A percentile compares a stretch with the other conserved stretches of the same genome.
Evolutionary conservation across 2,113 vertebrate species (phyloP).

Genomic region (Stegastes partitus): DNA sequence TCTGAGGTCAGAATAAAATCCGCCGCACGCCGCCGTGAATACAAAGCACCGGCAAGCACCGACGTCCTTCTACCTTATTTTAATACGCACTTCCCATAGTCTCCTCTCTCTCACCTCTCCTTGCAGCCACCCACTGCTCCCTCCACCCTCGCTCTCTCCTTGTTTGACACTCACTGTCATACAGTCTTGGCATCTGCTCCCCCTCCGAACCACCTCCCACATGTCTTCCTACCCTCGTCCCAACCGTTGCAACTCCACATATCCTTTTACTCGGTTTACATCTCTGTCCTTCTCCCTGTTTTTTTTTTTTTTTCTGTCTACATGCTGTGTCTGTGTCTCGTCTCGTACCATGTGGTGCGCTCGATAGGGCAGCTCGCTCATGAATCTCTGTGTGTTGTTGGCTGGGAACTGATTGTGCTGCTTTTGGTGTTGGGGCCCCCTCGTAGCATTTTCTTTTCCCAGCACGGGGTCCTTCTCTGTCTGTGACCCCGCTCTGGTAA

Average conservation of each 20-base stretch:
- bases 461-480: constrained; percentile 10
- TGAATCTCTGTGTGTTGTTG: constrained; percentile 54
- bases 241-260: constrained; percentile 46
- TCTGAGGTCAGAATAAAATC: constrained; percentile 25
- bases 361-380: constrained; percentile 64
- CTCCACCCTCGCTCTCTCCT: constrained; percentile 59
- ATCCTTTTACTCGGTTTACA: constrained; percentile 66
- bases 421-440: constrained; percentile 12
- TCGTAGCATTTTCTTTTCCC: constrained; percentile 1
- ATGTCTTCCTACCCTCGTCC: constrained; percentile 49
- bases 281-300: constrained; percentile 52
- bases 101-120: constrained; percentile 58
- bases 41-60: constrained; percentile 8
- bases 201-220: constrained; percentile 40
- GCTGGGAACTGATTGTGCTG: constrained; percentile 31
- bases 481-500: constrained; percentile 15
- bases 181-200: constrained; percentile 62
- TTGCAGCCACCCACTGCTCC: constrained; percentile 55
- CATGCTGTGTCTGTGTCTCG: constrained; percentile 86
- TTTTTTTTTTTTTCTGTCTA: constrained; percentile 33
- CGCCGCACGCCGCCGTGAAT: constrained; percentile 7
- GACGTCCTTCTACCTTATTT: constrained; percentile 40
- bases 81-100: constrained; percentile 18
- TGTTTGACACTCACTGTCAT: constrained; percentile 71
- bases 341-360: constrained; percentile 61